These are phyloP conservation scores for Entosphenus tridentatus DNA, from an alignment of 2,113 vertebrate species.

Conservation along the genomic window DNA sequence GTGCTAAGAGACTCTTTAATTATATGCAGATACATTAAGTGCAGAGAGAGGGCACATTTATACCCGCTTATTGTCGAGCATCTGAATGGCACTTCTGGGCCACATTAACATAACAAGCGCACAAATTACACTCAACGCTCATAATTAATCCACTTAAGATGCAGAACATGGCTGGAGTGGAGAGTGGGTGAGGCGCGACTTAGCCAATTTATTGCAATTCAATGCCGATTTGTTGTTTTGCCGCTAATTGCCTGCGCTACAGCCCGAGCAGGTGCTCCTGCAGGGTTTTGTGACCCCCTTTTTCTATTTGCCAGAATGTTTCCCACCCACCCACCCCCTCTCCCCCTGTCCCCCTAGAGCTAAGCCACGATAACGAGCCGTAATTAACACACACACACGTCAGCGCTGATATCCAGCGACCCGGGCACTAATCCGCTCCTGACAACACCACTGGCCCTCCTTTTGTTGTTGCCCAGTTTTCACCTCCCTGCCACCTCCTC, in stretches of 20 bases:
- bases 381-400: background rate
- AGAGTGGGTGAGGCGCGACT: background rate
- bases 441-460: background rate
- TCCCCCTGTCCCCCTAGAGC: background rate
- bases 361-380: background rate
- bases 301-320: background rate
- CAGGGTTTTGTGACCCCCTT: background rate
- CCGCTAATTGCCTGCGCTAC: background rate
- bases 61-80: constrained; percentile 1
- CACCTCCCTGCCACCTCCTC: too few species aligned
- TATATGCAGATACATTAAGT: background rate
- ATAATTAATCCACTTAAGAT: background rate
- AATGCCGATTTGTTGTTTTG: background rate
- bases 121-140: background rate
- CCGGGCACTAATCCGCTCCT: background rate
- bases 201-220: constrained; percentile 2
- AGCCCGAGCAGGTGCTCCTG: background rate
- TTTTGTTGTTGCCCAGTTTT: too few species aligned
- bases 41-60: background rate
- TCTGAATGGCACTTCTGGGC: constrained; percentile 5
- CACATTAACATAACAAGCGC: constrained; percentile 2
- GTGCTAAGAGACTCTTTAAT: background rate
- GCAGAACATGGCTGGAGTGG: background rate
- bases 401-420: background rate
- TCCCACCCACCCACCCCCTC: background rate